phyloP scores from a whole-genome alignment of 2,113 vertebrate species.

The Lepisosteus oculatus region DNA sequence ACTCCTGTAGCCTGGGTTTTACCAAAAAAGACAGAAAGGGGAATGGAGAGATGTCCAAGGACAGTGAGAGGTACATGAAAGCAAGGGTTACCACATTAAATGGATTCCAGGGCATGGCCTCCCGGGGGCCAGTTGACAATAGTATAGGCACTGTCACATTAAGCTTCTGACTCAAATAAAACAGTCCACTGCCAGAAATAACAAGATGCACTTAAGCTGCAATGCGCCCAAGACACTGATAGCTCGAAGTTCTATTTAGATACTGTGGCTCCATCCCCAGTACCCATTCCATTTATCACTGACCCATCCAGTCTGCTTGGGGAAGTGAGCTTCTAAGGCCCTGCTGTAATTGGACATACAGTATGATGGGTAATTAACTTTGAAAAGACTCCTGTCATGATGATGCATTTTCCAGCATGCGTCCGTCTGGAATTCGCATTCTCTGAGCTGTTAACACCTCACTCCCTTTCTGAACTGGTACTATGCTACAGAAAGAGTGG shows the following conservation, averaged over 20 bases:
- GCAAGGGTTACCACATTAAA: no score
- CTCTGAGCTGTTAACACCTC: background rate
- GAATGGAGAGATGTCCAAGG: no score
- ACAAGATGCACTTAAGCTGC: background rate
- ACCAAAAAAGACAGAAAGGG: no score
- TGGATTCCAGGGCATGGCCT: background rate
- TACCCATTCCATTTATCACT: background rate
- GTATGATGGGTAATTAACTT: conserved; percentile 6
- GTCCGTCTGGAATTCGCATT: background rate
- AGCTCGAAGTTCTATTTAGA: background rate
- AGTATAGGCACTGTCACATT: background rate
- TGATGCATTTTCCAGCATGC: no score
- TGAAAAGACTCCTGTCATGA: background rate
- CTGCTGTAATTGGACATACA: background rate
- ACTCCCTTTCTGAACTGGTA: no score
- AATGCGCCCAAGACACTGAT: background rate
- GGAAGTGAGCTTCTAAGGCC: background rate
- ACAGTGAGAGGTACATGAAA: no score
- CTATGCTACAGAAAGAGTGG: no score
- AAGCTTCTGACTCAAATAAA: background rate
- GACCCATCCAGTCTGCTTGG: conserved; percentile 3
- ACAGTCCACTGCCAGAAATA: background rate
- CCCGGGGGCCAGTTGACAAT: background rate
- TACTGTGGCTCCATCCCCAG: conserved; percentile 1
- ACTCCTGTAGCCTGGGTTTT: no score